phyloP scores from a whole-genome alignment of 2,888 invertebrate species.

The Aspidiotus rigidus region DNA sequence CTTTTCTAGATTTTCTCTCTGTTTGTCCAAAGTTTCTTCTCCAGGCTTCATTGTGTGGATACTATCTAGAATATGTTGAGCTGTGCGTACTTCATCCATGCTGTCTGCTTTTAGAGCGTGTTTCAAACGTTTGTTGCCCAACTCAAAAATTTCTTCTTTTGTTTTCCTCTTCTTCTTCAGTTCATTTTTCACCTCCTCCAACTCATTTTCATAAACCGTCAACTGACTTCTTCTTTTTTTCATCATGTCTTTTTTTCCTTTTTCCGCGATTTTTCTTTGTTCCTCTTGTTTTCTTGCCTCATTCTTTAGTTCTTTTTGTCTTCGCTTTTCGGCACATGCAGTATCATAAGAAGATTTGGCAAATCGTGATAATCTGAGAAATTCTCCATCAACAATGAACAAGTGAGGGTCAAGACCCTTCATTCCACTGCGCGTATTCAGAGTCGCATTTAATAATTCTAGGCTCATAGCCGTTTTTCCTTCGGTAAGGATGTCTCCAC shows the following conservation, averaged over 20 bases:
- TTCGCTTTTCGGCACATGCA: neutral
- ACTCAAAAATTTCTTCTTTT: neutral
- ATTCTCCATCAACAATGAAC: neutral
- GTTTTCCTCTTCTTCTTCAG: neutral
- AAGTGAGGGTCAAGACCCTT: neutral
- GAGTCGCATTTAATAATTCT: no score
- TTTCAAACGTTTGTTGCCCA: neutral
- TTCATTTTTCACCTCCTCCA: neutral
- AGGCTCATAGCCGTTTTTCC: no score
- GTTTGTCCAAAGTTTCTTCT: neutral
- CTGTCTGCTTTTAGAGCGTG: neutral
- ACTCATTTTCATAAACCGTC: neutral
- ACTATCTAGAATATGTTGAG: neutral
- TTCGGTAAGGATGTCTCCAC: no score
- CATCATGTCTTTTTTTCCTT: neutral
- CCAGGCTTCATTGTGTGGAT: neutral
- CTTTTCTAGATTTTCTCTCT: neutral
- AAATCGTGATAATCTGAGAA: neutral
- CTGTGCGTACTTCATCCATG: constrained; percentile 1
- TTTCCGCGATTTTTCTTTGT: neutral
- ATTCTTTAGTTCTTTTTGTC: neutral
- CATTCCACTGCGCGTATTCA: neutral
- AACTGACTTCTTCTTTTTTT: no score
- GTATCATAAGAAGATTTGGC: neutral
- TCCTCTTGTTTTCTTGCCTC: neutral